A percentile compares a stretch with the other conserved stretches of the same genome.
phyloP scores from a whole-genome alignment of 2,113 vertebrate genomes.

The Carassius auratus region DNA sequence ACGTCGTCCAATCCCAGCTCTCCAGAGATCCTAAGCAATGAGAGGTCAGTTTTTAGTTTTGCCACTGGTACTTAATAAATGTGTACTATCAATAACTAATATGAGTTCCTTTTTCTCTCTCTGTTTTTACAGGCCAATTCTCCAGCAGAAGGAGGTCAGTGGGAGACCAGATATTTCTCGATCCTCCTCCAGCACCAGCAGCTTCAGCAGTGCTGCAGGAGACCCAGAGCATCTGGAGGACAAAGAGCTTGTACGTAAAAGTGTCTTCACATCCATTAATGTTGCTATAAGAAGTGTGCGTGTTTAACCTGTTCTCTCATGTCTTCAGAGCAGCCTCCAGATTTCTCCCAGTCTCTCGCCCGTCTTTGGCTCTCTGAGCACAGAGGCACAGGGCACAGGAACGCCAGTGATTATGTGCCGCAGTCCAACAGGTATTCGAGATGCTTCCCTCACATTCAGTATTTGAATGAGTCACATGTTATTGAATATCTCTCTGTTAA shows the following conservation, averaged over 20 bases:
- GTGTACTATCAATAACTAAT: neutral
- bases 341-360: slow-evolving; percentile 78
- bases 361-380: slow-evolving; percentile 71
- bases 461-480: neutral
- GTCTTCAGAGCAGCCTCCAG: slow-evolving; percentile 53
- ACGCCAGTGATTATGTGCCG: slow-evolving; percentile 85
- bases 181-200: slow-evolving; percentile 92
- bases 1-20: slow-evolving; percentile 91
- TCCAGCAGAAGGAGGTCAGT: slow-evolving; percentile 84
- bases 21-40: slow-evolving; percentile 88
- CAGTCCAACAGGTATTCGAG: slow-evolving; percentile 86
- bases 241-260: slow-evolving; percentile 79
- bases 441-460: neutral
- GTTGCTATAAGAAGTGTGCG: neutral
- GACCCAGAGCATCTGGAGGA: slow-evolving; percentile 85
- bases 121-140: slow-evolving; percentile 71
- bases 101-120: neutral
- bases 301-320: neutral
- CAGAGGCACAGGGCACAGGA: slow-evolving; percentile 77
- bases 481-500: slow-evolving; percentile 39
- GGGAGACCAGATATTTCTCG: slow-evolving; percentile 84
- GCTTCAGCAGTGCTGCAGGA: slow-evolving; percentile 83
- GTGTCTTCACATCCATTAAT: neutral
- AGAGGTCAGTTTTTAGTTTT: slow-evolving; percentile 75
- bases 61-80: neutral